Percentiles rank a stretch among this genome's conserved stretches.
phyloP scores from a whole-genome alignment of 2,113 vertebrate species.

The Labeo rohita region DNA sequence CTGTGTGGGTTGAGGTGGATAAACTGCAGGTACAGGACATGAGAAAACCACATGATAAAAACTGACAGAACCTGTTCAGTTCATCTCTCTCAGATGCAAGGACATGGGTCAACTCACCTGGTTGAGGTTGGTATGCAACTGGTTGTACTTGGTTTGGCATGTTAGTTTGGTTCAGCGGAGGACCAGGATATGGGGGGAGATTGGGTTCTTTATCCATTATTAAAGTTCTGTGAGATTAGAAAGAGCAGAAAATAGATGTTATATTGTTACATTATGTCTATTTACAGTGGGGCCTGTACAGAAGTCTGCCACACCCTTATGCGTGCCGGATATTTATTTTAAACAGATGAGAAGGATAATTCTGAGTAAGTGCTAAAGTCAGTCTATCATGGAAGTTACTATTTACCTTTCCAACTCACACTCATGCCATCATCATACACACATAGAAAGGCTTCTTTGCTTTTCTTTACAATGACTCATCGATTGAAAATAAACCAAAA shows the following conservation, averaged over 20 bases:
- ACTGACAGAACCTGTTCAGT: no score
- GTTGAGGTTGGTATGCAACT: conserved; percentile 16
- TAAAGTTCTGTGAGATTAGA: neutral
- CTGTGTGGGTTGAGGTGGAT: no score
- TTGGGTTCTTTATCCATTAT: conserved; percentile 19
- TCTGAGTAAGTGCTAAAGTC: neutral
- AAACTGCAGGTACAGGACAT: no score
- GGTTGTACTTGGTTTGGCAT: neutral
- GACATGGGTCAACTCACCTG: neutral
- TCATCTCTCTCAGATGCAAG: no score
- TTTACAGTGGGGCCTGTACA: neutral
- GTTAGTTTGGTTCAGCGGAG: neutral
- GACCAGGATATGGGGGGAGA: conserved; percentile 42
- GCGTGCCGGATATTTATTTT: neutral
- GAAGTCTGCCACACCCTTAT: neutral
- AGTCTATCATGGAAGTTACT: neutral
- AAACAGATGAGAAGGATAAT: neutral
- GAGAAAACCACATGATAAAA: no score
- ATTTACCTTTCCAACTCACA: neutral
- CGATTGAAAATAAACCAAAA: neutral
- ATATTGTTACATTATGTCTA: neutral
- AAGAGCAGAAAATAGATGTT: neutral
- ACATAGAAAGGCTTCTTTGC: neutral
- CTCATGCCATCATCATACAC: neutral
- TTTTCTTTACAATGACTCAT: neutral